Percentiles rank a stretch among this genome's conserved stretches.
These are phyloP conservation scores for Lindbergichthys nudifrons DNA, from an alignment of 2,797 vertebrate genomes.

Conservation along the genomic window DNA sequence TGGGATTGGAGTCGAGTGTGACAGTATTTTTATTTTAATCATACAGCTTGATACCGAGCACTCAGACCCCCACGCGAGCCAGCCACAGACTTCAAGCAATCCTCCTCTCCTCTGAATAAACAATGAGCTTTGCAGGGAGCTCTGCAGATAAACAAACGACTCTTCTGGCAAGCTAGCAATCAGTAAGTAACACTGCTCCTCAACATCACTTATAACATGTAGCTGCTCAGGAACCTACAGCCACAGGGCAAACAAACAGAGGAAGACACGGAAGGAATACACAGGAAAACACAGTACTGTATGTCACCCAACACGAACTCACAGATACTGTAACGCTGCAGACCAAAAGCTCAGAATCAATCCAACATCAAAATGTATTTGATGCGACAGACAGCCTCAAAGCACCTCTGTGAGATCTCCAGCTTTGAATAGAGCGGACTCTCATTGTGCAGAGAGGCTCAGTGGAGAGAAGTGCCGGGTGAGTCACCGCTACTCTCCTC, in stretches of 20 bases:
- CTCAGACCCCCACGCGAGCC: conserved; percentile 34
- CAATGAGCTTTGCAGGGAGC: conserved; percentile 50
- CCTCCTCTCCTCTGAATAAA: conserved; percentile 63
- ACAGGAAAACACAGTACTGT: neutral
- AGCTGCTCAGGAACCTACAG: conserved; percentile 9
- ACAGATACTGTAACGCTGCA: conserved; percentile 10
- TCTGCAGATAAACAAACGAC: conserved; percentile 66
- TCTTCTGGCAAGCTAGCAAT: conserved; percentile 32
- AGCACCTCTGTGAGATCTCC: conserved; percentile 59
- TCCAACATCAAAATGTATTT: conserved; percentile 28
- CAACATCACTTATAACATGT: conserved; percentile 26
- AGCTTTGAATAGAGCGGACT: conserved; percentile 51
- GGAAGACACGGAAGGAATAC: neutral
- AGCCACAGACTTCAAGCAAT: conserved; percentile 42
- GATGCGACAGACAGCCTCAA: conserved; percentile 14
- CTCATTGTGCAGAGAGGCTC: conserved; percentile 46
- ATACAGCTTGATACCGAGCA: conserved; percentile 26
- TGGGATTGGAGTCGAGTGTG: conserved; percentile 9
- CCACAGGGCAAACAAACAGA: neutral
- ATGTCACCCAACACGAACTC: conserved; percentile 15
- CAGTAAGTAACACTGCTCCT: conserved; percentile 27
- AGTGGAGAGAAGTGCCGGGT: conserved; percentile 49
- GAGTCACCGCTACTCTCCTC: conserved; percentile 68
- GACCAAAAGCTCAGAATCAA: conserved; percentile 10
- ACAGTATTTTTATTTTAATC: conserved; percentile 52